Evolutionary conservation across 2,113 vertebrate species (phyloP).

Genomic region (Tupaia chinensis): DNA sequence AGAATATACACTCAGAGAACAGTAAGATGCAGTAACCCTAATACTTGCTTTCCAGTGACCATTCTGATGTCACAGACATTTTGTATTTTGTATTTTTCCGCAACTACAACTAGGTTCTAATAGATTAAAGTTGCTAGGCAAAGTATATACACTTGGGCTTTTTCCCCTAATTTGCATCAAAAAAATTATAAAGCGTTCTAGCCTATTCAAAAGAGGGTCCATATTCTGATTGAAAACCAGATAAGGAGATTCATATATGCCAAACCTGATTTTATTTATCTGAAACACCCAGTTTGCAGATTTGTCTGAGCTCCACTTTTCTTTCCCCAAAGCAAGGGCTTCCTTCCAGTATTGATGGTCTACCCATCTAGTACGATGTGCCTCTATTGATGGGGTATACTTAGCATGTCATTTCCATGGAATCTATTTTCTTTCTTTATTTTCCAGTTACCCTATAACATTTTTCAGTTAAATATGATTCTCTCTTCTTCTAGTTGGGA

Average conservation of each 20-base stretch:
- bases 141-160: background rate
- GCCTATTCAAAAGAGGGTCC: background rate
- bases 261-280: background rate
- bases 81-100: slow-evolving; percentile 34
- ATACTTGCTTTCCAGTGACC: background rate
- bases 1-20: background rate
- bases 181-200: background rate
- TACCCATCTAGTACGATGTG: background rate
- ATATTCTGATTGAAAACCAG: background rate
- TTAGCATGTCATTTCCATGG: background rate
- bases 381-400: background rate
- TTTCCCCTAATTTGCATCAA: background rate
- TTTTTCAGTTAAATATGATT: background rate
- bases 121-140: background rate
- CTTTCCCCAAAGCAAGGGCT: background rate
- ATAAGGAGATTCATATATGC: background rate
- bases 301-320: background rate
- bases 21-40: background rate
- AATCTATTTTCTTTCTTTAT: background rate
- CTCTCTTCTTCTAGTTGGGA: background rate
- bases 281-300: background rate
- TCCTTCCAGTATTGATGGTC: background rate
- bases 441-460: background rate
- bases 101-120: background rate
- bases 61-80: background rate